Percentiles rank a stretch among this genome's conserved stretches.
Evolutionary conservation across 2,888 invertebrate species (phyloP).

Genomic region (Eupithecia subfuscata): DNA sequence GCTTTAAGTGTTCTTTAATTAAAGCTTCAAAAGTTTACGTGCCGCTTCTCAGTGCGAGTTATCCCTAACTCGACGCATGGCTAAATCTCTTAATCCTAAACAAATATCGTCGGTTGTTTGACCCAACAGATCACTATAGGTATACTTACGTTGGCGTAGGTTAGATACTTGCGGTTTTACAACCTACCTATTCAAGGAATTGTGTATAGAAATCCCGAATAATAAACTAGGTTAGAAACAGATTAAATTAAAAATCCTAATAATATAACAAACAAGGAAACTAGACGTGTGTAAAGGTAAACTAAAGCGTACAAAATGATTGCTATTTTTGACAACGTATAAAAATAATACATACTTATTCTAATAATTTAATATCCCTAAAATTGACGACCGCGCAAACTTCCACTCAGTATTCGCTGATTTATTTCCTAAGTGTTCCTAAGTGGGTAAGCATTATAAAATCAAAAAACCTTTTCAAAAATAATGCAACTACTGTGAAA

Average conservation of each 20-base stretch:
- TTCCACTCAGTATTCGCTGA: too few relatives aligned
- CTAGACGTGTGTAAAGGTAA: background rate
- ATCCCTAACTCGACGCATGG: conserved; percentile 63
- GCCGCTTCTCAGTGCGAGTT: conserved; percentile 23
- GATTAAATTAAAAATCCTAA: background rate
- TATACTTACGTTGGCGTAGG: conserved; percentile 15
- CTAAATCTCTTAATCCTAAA: conserved; percentile 80
- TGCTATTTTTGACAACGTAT: background rate
- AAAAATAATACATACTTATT: background rate
- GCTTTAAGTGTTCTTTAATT: background rate
- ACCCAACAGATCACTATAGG: conserved; percentile 33
- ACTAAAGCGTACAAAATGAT: background rate
- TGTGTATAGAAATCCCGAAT: background rate
- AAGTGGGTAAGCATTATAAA: too few relatives aligned
- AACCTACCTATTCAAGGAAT: conserved; percentile 22
- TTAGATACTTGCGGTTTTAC: conserved; percentile 13
- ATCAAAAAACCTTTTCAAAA: background rate
- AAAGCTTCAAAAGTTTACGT: background rate
- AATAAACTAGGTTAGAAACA: background rate
- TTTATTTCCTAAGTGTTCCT: too few relatives aligned
- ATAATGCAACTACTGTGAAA: too few relatives aligned
- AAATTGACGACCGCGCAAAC: background rate
- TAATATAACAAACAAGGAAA: background rate
- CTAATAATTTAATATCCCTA: background rate
- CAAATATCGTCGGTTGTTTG: conserved; percentile 68